These are phyloP conservation scores for Sepioteuthis lessoniana DNA, from an alignment of 2,888 invertebrate species.

Conservation along the genomic window DNA sequence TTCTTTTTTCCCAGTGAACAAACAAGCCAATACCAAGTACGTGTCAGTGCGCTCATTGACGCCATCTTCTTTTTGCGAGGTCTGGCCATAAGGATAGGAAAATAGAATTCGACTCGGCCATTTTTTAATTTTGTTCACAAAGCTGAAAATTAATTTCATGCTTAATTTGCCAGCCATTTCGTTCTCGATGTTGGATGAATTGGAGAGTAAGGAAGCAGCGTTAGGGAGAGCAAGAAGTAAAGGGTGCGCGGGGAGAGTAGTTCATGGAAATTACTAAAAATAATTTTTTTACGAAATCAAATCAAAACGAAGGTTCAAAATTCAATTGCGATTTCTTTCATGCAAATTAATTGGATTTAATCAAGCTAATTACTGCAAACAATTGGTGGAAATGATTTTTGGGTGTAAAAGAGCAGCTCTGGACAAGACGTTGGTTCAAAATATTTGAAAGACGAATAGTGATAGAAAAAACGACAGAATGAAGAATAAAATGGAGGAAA, in stretches of 20 bases:
- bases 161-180: neutral
- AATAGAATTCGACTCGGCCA: neutral
- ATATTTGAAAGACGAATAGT: neutral
- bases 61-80: neutral
- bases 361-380: neutral
- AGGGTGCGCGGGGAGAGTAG: neutral
- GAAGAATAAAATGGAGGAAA: neutral
- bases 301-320: neutral
- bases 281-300: no score
- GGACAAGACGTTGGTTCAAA: slow-evolving; percentile 5
- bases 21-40: neutral
- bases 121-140: slow-evolving; percentile 2
- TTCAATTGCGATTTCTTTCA: slow-evolving; percentile 10
- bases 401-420: neutral
- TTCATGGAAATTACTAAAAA: neutral
- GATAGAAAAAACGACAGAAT: neutral
- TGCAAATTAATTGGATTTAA: neutral
- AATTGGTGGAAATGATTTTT: neutral
- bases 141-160: neutral
- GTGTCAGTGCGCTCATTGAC: no score
- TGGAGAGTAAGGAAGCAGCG: neutral
- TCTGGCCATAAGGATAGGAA: neutral
- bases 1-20: neutral
- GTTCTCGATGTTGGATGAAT: neutral
- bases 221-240: neutral